Percentiles rank a stretch among this genome's conserved stretches.
These are phyloP conservation scores for Colius striatus DNA, from an alignment of 2,113 vertebrate species.

Conservation along the genomic window DNA sequence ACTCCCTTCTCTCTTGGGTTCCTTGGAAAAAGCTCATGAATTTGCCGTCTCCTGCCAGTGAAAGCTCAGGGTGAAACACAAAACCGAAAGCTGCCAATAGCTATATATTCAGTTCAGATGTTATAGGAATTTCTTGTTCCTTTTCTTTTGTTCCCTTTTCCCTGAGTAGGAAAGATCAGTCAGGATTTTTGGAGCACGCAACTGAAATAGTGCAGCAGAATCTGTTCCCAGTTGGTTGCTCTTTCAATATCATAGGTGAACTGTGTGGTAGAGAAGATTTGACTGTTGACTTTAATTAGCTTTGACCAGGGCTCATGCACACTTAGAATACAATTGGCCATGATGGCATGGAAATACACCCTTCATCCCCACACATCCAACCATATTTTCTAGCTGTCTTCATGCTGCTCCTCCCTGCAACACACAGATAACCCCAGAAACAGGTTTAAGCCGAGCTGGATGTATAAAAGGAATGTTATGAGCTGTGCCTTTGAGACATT, in stretches of 20 bases:
- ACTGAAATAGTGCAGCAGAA: not conserved
- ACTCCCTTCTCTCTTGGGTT: slow-evolving; percentile 58
- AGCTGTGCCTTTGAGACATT: not conserved
- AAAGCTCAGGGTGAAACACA: slow-evolving; percentile 65
- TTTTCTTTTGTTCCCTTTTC: not conserved
- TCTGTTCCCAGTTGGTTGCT: not conserved
- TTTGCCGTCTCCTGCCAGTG: slow-evolving; percentile 66
- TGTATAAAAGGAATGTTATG: not conserved
- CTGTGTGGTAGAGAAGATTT: not conserved
- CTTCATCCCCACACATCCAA: not conserved
- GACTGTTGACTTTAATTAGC: not conserved
- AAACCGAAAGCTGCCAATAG: slow-evolving; percentile 66
- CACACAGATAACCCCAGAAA: not conserved
- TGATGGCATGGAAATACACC: not conserved
- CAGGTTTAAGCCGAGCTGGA: not conserved
- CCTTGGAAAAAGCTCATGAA: slow-evolving; percentile 50
- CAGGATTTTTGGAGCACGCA: slow-evolving; percentile 11
- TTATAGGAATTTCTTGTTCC: slow-evolving; percentile 42
- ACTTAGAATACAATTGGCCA: not conserved
- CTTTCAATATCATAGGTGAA: not conserved
- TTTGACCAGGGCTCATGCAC: not conserved
- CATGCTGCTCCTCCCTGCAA: not conserved
- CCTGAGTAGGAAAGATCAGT: slow-evolving; percentile 30
- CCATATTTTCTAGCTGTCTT: not conserved
- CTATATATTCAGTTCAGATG: slow-evolving; percentile 73